Base-by-base conservation (phyloP, 1,140 invertebrate species). In the Drosophila pruinosa region DNA sequence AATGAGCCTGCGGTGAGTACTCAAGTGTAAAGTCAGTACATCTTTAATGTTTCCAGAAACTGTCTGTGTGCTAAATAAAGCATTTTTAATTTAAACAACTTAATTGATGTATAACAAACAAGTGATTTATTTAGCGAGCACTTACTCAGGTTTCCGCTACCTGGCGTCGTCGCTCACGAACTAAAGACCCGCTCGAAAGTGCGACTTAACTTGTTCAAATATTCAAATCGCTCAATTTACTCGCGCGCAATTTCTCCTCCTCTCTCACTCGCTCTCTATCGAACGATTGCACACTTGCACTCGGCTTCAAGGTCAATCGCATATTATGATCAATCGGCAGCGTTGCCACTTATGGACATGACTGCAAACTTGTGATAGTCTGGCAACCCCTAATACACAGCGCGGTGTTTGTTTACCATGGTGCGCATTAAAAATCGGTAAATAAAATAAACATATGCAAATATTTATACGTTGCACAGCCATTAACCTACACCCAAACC, bases 401-500 rank as follows among this genome's bases (percentile, higher is more conserved):
- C 12, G 21, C 31, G 21, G 14, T 26, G 4, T 31, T 72, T 70
- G 50, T 69, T 76, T 69, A 70, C 53, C 54, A 95, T 95, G 94
- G 94, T 95, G 24, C 93, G 94, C 10, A 94, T 94, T 71, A 95
- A 95, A 90, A 94, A 95, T 80, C 93, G 94, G 94, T 95, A 92
- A 82, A 62, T 54, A 38, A 19, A 57, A 50, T 21, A 19, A 52
- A 7, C 17, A 72, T 64, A 52, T 39, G 69, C 31, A 21, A 31
- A 12, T 8, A 75, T 21, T 59, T 24, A 62, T 53, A 48, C 58
- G 47, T 50, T 5, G 4, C 3, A 41, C 6, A 21, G 54, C 3
- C 43, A 22, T 14, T 17, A 34, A 34, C 22, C 28, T 12, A 0
- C 0, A 22, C 0, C 3, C 5, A n/a, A 14, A 5, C 1, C 6